phyloP scores from a whole-genome alignment of 2,888 invertebrate genomes.

The Pterobdella sp. region DNA sequence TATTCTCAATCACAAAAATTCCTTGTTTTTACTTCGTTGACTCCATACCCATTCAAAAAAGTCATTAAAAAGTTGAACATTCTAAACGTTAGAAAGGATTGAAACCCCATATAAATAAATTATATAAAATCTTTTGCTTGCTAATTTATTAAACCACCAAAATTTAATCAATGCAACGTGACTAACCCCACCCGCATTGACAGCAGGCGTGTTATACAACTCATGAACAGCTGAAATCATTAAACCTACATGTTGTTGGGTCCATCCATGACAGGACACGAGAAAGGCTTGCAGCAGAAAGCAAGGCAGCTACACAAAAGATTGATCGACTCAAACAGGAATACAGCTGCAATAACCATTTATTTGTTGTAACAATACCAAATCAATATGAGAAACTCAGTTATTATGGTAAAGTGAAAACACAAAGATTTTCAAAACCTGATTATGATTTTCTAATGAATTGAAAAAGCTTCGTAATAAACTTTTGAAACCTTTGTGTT shows the following conservation, averaged over 20 bases:
- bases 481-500: too few species aligned
- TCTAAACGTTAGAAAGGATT: neutral
- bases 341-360: slow-evolving; percentile 3
- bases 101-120: too few species aligned
- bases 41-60: neutral
- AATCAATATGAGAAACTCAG: neutral
- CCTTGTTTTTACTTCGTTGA: neutral
- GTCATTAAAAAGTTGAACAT: neutral
- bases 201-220: neutral
- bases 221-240: neutral
- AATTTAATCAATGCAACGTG: neutral
- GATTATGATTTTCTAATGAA: neutral
- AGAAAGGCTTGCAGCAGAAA: slow-evolving; percentile 10
- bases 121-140: too few species aligned
- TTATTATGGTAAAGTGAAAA: neutral
- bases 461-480: too few species aligned
- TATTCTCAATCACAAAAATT: too few species aligned
- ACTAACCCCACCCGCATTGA: neutral
- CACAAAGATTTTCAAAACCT: neutral
- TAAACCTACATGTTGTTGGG: slow-evolving; percentile 11
- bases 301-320: slow-evolving; percentile 17
- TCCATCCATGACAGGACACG: slow-evolving; percentile 20
- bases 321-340: slow-evolving; percentile 24
- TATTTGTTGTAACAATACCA: neutral
- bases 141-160: neutral